Evolutionary conservation across 2,888 invertebrate genomes (phyloP).

Genomic region (Melieria crassipennis): DNA sequence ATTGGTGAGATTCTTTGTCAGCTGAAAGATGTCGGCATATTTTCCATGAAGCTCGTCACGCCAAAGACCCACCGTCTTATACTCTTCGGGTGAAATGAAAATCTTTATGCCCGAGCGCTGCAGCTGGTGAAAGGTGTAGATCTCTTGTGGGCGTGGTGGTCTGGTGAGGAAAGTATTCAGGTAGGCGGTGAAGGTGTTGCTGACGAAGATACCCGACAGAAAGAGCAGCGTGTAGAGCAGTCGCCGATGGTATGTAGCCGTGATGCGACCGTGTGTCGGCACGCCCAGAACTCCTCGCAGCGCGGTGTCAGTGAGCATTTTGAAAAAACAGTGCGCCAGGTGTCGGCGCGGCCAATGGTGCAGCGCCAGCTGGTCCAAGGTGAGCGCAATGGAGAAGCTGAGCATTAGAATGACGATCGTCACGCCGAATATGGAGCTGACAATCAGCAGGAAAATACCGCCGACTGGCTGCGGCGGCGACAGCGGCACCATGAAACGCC

Average conservation of each 20-base stretch:
- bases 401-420: not conserved
- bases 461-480: not conserved
- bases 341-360: not conserved
- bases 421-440: slow-evolving; percentile 10
- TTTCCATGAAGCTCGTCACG: too few relatives aligned
- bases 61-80: not conserved
- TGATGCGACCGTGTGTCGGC: too few relatives aligned
- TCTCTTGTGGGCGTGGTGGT: not conserved
- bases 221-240: slow-evolving; percentile 9
- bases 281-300: slow-evolving; percentile 24
- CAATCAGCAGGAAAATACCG: slow-evolving; percentile 1
- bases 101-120: not conserved
- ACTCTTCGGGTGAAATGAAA: not conserved
- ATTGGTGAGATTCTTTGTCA: not conserved
- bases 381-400: not conserved
- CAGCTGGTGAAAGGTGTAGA: not conserved
- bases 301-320: slow-evolving; percentile 13
- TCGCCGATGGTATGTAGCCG: not conserved
- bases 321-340: not conserved
- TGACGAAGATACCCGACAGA: slow-evolving; percentile 16
- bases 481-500: slow-evolving; percentile 15
- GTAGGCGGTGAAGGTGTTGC: slow-evolving; percentile 10
- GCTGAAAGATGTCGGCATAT: not conserved
- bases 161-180: slow-evolving; percentile 24
- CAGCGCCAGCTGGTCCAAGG: not conserved